Percentiles rank a stretch among this genome's conserved stretches.
phyloP scores from a whole-genome alignment of 2,113 vertebrate species.

The Eleginops maclovinus region DNA sequence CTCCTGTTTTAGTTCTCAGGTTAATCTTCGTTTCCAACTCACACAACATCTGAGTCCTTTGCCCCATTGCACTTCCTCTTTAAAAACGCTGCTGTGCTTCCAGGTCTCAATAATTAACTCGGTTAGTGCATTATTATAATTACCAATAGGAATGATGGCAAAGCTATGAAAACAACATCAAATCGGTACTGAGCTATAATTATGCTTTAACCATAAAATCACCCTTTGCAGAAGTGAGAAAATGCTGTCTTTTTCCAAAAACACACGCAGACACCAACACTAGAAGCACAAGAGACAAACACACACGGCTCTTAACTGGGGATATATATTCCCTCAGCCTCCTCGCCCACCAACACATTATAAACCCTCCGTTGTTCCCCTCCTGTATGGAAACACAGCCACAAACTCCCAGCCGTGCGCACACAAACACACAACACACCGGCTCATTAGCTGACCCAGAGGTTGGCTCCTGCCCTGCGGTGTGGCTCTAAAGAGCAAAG shows the following conservation, averaged over 20 bases:
- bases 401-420: constrained; percentile 47
- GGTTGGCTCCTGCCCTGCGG: constrained; percentile 33
- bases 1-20: too few relatives aligned
- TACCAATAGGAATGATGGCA: neutral
- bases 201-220: neutral
- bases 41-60: neutral
- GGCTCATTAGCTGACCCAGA: constrained; percentile 63
- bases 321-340: constrained; percentile 1
- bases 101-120: neutral
- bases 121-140: neutral
- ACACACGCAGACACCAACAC: neutral
- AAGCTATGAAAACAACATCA: neutral
- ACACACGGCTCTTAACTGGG: constrained; percentile 18
- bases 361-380: neutral
- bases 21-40: neutral
- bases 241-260: neutral
- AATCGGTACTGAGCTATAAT: neutral
- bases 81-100: neutral
- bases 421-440: constrained; percentile 39
- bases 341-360: neutral
- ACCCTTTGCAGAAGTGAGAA: neutral
- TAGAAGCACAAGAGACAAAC: neutral
- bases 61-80: too few relatives aligned
- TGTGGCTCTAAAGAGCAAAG: constrained; percentile 38
- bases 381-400: constrained; percentile 34